Conservation (phyloP, 2,113 vertebrate species). For the Albula goreensis region DNA sequence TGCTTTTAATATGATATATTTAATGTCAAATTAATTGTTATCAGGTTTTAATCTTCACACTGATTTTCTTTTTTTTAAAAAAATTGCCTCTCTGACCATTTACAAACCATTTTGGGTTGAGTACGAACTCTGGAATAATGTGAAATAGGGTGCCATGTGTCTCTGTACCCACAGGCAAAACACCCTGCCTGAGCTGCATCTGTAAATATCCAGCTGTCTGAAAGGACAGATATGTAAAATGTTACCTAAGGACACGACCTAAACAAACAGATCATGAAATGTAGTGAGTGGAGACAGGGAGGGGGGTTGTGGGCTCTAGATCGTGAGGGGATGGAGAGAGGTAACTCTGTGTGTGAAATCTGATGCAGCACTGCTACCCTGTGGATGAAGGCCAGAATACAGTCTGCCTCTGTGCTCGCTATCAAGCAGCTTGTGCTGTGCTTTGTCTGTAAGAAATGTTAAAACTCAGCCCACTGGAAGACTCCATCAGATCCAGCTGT, state of each 20-base stretch:
- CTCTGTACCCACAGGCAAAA: background rate
- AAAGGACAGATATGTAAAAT: background rate
- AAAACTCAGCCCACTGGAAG: background rate
- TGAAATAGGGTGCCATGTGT: no score
- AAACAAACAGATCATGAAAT: background rate
- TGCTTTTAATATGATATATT: no score
- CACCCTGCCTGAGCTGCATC: background rate
- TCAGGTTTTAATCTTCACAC: no score
- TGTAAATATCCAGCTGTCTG: background rate
- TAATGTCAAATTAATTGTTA: background rate
- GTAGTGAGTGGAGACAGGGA: background rate
- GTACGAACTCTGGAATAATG: no score
- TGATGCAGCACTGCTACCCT: slow-evolving; percentile 18
- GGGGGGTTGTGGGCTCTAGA: background rate
- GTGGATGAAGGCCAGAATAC: slow-evolving; percentile 16
- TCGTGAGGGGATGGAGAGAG: background rate
- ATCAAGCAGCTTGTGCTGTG: background rate
- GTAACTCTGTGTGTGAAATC: background rate
- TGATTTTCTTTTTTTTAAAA: no score
- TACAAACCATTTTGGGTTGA: no score
- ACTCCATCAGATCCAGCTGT: no score
- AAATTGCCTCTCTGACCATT: no score
- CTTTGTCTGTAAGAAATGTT: background rate
- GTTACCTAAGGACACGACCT: background rate
- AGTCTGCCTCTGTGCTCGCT: background rate